These are phyloP conservation scores for Stigmatopora nigra DNA, from an alignment of 2,113 vertebrate genomes.

Conservation along the genomic window DNA sequence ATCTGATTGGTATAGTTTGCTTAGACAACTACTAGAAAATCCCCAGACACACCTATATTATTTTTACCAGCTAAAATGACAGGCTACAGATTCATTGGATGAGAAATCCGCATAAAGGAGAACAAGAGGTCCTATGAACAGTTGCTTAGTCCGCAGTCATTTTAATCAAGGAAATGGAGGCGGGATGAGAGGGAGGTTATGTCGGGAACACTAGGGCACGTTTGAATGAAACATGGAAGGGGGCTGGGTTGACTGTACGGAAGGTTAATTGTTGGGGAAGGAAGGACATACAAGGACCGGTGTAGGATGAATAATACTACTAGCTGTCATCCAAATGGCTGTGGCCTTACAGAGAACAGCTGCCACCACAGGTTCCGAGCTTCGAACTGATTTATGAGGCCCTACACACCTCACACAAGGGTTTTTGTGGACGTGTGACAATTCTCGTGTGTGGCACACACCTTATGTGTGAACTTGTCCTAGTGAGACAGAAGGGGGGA, in stretches of 20 bases:
- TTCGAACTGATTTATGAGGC: constrained; percentile 50
- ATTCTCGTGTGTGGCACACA: neutral
- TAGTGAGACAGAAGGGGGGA: constrained; percentile 6
- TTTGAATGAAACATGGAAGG: constrained; percentile 18
- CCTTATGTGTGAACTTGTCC: constrained; percentile 5
- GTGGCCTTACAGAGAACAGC: constrained; percentile 44
- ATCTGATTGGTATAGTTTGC: too few relatives aligned
- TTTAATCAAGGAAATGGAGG: constrained; percentile 64
- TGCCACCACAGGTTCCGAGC: constrained; percentile 20
- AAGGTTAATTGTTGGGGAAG: constrained; percentile 39
- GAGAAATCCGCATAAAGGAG: neutral
- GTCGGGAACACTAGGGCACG: constrained; percentile 7
- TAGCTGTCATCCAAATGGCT: constrained; percentile 48
- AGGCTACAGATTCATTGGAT: constrained; percentile 12
- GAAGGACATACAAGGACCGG: constrained; percentile 4
- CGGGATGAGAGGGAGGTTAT: constrained; percentile 28
- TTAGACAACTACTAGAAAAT: neutral
- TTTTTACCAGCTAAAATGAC: constrained; percentile 11
- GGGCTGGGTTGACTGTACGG: neutral
- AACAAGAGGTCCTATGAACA: constrained; percentile 22
- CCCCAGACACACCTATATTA: neutral
- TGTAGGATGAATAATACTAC: neutral
- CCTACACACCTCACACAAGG: constrained; percentile 24
- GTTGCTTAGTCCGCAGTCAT: constrained; percentile 11
- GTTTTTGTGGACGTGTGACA: constrained; percentile 17